Percentiles rank a stretch among this genome's conserved stretches.
Conservation (phyloP, 2,888 invertebrate species). For the Laothoe populi region DNA sequence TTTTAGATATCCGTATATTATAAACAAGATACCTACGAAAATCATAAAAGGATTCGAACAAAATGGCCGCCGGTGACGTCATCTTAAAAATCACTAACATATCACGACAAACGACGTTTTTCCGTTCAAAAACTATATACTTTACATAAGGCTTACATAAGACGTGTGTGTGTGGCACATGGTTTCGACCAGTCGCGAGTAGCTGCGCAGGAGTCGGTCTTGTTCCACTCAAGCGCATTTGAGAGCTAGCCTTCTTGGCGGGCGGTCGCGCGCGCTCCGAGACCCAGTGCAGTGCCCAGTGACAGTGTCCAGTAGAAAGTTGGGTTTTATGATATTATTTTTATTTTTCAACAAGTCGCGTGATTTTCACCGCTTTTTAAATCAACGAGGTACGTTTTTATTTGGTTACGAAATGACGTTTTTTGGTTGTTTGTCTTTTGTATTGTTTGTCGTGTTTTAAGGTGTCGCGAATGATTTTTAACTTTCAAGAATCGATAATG, state of each 20-base stretch:
- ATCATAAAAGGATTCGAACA: conserved; percentile 8
- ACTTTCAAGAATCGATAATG: background rate
- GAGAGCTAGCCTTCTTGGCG: conserved; percentile 57
- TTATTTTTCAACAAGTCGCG: conserved; percentile 5
- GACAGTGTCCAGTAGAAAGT: conserved; percentile 41
- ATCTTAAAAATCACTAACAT: conserved; percentile 8
- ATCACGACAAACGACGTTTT: conserved; percentile 62
- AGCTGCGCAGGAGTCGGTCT: conserved; percentile 69
- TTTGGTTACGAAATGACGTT: conserved; percentile 13
- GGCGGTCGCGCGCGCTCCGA: conserved; percentile 56
- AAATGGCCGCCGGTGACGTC: conserved; percentile 26
- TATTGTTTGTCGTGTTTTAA: background rate
- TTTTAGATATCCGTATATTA: background rate
- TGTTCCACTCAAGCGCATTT: conserved; percentile 84
- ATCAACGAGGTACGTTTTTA: conserved; percentile 47
- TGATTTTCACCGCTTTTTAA: conserved; percentile 12
- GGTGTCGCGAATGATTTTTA: conserved; percentile 10
- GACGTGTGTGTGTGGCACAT: conserved; percentile 51
- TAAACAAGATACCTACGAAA: background rate
- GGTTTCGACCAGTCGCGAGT: conserved; percentile 52
- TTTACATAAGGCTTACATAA: conserved; percentile 75
- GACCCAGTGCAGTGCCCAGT: conserved; percentile 48
- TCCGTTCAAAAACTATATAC: conserved; percentile 65
- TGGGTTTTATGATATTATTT: conserved; percentile 6
- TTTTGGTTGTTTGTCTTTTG: background rate